Conservation (phyloP, 2,113 vertebrate genomes). For the Myrmecophaga tridactyla region DNA sequence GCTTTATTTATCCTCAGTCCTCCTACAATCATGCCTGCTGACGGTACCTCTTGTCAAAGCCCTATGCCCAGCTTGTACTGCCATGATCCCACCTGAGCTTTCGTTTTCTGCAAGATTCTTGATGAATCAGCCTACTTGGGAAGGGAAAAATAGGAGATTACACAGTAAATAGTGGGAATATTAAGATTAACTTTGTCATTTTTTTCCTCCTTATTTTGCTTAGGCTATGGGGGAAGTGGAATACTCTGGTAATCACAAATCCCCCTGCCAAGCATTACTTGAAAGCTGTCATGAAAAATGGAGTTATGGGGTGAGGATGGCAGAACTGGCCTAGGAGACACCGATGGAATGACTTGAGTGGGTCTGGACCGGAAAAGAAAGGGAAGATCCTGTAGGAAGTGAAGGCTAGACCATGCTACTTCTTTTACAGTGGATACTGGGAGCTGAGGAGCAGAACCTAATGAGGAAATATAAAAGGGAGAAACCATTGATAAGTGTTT, state of each 20-base stretch:
- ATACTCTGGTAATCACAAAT: background rate
- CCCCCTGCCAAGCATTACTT: background rate
- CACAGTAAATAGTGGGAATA: background rate
- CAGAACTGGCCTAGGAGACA: background rate
- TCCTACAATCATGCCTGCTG: background rate
- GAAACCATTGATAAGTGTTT: slow-evolving; percentile 18
- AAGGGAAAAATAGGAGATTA: background rate
- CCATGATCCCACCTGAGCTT: background rate
- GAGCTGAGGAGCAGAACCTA: slow-evolving; percentile 7
- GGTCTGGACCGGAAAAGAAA: background rate
- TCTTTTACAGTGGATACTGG: background rate
- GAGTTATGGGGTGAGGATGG: background rate
- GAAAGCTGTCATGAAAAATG: background rate
- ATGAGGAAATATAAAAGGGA: background rate
- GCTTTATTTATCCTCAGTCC: background rate
- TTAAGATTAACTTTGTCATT: background rate
- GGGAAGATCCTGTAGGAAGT: background rate
- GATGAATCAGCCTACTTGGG: background rate
- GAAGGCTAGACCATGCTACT: background rate
- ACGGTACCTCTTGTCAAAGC: background rate
- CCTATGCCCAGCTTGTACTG: background rate
- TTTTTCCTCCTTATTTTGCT: background rate
- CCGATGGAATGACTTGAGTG: background rate
- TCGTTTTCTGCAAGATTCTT: background rate
- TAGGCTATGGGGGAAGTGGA: background rate